A percentile compares a stretch with the other conserved stretches of the same genome.
Conservation (phyloP, 2,888 invertebrate species). For the Cistogaster globosa region DNA sequence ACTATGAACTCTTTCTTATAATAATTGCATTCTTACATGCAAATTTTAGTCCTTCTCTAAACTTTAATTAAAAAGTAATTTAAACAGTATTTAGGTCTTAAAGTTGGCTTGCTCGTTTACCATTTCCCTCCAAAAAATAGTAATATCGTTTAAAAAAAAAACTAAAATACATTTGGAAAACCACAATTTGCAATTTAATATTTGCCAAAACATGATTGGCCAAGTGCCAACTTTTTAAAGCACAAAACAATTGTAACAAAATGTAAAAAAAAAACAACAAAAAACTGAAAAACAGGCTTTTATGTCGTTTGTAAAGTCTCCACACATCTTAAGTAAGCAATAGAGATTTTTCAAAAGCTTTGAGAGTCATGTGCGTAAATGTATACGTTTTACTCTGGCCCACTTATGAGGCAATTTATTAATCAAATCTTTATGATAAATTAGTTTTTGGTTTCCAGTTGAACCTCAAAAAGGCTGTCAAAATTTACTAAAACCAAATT, state of each 20-base stretch:
- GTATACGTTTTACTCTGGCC: too few species aligned
- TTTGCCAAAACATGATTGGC: slow-evolving; percentile 54
- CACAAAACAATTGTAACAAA: slow-evolving; percentile 17
- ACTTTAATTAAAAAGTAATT: not conserved
- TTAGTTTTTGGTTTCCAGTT: too few species aligned
- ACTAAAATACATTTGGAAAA: slow-evolving; percentile 35
- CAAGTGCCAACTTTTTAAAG: slow-evolving; percentile 33
- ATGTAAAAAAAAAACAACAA: not conserved
- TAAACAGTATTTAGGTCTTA: not conserved
- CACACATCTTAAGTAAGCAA: too few species aligned
- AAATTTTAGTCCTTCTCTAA: not conserved
- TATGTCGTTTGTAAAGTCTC: too few species aligned
- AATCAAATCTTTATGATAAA: too few species aligned
- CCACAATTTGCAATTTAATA: slow-evolving; percentile 61
- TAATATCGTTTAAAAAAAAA: slow-evolving; percentile 1
- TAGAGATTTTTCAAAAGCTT: too few species aligned
- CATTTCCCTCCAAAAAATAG: not conserved
- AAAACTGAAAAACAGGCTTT: not conserved
- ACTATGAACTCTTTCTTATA: too few species aligned
- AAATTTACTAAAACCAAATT: too few species aligned
- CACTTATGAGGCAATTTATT: too few species aligned
- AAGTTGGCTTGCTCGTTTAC: slow-evolving; percentile 7
- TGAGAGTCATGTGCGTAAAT: too few species aligned
- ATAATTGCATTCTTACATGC: too few species aligned
- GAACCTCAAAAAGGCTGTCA: too few species aligned